Percentiles rank a stretch among this genome's conserved stretches.
These are phyloP conservation scores for Oreochromis mossambicus DNA, from an alignment of 2,797 vertebrate genomes.

Conservation along the genomic window DNA sequence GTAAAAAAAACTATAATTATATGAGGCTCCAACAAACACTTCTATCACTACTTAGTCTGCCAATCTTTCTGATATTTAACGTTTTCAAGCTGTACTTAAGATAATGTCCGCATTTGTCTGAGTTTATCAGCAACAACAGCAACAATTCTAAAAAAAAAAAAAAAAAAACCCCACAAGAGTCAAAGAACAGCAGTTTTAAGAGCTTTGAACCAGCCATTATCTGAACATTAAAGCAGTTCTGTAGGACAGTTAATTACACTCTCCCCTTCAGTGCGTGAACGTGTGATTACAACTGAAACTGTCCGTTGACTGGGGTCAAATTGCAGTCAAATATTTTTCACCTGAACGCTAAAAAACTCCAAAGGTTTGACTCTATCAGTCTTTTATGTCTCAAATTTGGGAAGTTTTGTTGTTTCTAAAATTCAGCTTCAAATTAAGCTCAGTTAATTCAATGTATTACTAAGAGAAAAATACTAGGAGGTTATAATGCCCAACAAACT, in stretches of 20 bases:
- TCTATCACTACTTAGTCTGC: not conserved
- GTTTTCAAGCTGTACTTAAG: not conserved
- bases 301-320: not conserved
- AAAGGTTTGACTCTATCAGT: too few species aligned
- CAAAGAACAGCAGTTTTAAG: not conserved
- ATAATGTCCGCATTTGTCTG: not conserved
- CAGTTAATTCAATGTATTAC: not conserved
- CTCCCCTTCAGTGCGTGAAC: not conserved
- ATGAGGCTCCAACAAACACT: not conserved
- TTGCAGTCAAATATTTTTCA: not conserved
- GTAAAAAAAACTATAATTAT: not conserved
- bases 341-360: not conserved
- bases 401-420: too few species aligned
- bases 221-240: not conserved
- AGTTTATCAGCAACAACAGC: not conserved
- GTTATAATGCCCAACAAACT: not conserved
- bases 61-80: not conserved
- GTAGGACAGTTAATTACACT: not conserved
- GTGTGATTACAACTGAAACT: not conserved
- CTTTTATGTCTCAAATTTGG: too few species aligned
- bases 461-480: not conserved
- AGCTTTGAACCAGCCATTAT: not conserved
- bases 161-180: not conserved
- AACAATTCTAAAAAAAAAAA: not conserved
- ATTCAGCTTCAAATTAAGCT: not conserved